Evolutionary conservation across 1,140 invertebrate species (phyloP), one percentile per base, ranked within the genome.

Genomic region (Thaumatotibia leucotreta): DNA sequence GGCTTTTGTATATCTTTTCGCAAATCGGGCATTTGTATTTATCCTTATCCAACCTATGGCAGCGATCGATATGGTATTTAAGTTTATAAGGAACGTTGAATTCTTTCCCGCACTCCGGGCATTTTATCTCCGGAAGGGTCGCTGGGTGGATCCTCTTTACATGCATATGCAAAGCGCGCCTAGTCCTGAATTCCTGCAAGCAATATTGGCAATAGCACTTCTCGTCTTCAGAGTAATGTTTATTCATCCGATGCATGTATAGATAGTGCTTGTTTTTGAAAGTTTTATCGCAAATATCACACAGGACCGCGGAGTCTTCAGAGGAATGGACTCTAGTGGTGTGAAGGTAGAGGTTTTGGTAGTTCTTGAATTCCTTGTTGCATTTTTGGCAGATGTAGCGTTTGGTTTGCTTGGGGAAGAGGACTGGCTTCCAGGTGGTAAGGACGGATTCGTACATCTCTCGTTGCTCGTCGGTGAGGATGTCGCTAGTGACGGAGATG

Each of bases 201-300:
- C 88, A 90, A 69, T 83, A 88, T 61, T 90, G 86, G 58, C 88
- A 90, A 62, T 81, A 89, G 27, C 85, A 86, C 58, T 88, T 88
- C 69, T 88, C 86, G 0, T 77, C 70, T 6, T 90, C 88, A 0
- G 86, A 88, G 23, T 90, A 88, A 54, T 90, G 88, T 14, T 88
- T 88, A 17, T 90, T 90, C 86, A 90, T 90, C 22, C 84, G 63
- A 64, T 90, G 88, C 88, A 90, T 90, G 65, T 90, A 90, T 1
- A 91, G 14, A 63, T 91, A 91, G 39, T 91, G 88, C 70, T 89
- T 91, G 50, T 89, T 91, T 35, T 91, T 91, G 39, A 87, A 91
- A 0, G 84, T 83, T 64, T 89, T 91, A 66, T 89, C 85, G 23
- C 88, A 91, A 11, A 84, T 82, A 24, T 88, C 75, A 39, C 88